Conservation (phyloP, 2,888 invertebrate genomes). For the Pyralis farinalis region DNA sequence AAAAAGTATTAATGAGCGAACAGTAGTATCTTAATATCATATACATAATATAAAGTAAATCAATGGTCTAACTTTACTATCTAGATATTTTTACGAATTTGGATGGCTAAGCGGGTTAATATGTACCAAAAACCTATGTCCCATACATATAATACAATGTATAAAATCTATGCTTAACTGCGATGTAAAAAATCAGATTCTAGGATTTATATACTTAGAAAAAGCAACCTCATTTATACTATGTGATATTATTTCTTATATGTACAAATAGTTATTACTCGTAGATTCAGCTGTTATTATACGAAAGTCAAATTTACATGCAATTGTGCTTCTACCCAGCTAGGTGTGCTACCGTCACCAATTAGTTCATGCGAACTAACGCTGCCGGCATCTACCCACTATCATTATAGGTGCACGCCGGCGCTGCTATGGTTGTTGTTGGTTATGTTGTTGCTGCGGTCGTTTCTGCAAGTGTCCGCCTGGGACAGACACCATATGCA, state of each 20-base stretch:
- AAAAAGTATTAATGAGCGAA: conserved; percentile 28
- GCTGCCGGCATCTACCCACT: no score
- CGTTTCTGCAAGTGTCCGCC: no score
- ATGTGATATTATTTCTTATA: conserved; percentile 1
- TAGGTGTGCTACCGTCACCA: no score
- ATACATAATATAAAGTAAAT: conserved; percentile 61
- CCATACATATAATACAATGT: conserved; percentile 10
- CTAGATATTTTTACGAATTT: conserved; percentile 24
- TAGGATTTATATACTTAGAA: background rate
- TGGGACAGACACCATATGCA: no score
- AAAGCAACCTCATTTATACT: background rate
- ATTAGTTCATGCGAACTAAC: no score
- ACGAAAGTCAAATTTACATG: no score
- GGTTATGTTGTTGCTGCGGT: no score
- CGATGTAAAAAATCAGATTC: background rate
- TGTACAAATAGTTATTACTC: background rate
- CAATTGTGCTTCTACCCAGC: no score
- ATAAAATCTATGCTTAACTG: conserved; percentile 8
- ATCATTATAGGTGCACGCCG: no score
- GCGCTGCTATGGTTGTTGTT: no score
- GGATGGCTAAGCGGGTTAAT: conserved; percentile 38
- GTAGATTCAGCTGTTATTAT: no score
- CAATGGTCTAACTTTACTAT: conserved; percentile 39
- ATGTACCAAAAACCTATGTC: conserved; percentile 11
- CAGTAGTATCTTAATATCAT: conserved; percentile 32